Evolutionary conservation across 2,113 vertebrate species (phyloP), one percentile per base, ranked within the genome.

Genomic region (Notechis scutatus): DNA sequence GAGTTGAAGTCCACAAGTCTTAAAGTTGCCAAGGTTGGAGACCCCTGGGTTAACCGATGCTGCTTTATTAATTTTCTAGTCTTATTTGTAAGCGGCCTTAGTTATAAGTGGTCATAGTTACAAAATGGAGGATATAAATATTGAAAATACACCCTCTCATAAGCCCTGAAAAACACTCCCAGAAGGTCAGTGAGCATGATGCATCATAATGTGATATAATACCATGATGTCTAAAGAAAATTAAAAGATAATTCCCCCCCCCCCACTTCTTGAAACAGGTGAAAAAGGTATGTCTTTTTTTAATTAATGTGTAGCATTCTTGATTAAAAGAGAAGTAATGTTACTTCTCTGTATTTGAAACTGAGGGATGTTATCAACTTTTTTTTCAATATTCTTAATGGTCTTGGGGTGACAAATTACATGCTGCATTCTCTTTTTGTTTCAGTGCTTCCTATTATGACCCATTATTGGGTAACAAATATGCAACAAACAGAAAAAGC

Each of bases 401-500:
- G 47, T 0, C 18, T 3, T 64, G 94, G 10, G 3, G 87, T 0
- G 85, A 52, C 23, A 74, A 92, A 20, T 90, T 88, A 4, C 24
- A 0, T 92, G 23, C 10, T 34, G 90, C 94, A 86, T 88, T 93
- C 55, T 39, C 7, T 90, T 94, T 94, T 92, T 92, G 5, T 96
- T 94, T 42, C 92, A 98, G 99, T 97, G 97, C 98, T 91, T 98
- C 99, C 3, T 97, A 98, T 90, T 98, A 97, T 6, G 99, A 99
- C 92, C 98, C 98, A 81, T 89, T 99, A 90, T 97, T 99, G 96
- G 99, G 99, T 93, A 98, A 98, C 87, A 99, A 99, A 97, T 99
- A 98, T 94, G 98, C 99, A 95, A 98, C 98, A 96, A 99, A 99
- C 94, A 98, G 99, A 95, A 99, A 99, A 96, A 99, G 99, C 98